Conservation (phyloP, 2,113 vertebrate species). For the Ctenodactylus gundi region DNA sequence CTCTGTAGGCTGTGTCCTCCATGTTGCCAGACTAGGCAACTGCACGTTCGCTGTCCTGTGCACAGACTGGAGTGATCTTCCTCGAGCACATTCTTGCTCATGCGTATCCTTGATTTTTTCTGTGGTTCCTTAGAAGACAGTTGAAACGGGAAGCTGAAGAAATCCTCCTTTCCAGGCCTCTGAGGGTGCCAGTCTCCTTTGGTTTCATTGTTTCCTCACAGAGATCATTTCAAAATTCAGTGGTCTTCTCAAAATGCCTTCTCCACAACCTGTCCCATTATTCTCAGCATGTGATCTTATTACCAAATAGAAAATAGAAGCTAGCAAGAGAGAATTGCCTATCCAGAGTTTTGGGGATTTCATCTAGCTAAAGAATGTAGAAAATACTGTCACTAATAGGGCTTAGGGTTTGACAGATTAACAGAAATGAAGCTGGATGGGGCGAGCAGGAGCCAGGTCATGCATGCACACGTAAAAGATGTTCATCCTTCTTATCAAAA, state of each 20-base stretch:
- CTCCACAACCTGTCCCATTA: neutral
- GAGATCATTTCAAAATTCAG: neutral
- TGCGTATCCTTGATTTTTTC: neutral
- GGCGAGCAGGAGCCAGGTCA: neutral
- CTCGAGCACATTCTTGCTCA: neutral
- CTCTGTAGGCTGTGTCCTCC: neutral
- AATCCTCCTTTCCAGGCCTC: neutral
- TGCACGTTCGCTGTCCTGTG: neutral
- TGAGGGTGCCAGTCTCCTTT: neutral
- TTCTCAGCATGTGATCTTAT: neutral
- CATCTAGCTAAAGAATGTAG: neutral
- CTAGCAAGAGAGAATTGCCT: neutral
- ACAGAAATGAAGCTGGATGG: neutral
- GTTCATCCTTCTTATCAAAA: neutral
- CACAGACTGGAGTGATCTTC: neutral
- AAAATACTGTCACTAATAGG: neutral
- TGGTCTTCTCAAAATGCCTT: neutral
- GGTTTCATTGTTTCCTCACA: neutral
- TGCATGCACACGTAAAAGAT: neutral
- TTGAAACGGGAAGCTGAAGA: neutral
- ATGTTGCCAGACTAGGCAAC: neutral
- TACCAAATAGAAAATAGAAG: neutral
- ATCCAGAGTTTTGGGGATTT: neutral
- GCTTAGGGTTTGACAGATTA: neutral
- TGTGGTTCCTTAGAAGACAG: neutral